Base-by-base conservation (phyloP, 2,888 invertebrate genomes). In the Drosophila ezoana region DNA sequence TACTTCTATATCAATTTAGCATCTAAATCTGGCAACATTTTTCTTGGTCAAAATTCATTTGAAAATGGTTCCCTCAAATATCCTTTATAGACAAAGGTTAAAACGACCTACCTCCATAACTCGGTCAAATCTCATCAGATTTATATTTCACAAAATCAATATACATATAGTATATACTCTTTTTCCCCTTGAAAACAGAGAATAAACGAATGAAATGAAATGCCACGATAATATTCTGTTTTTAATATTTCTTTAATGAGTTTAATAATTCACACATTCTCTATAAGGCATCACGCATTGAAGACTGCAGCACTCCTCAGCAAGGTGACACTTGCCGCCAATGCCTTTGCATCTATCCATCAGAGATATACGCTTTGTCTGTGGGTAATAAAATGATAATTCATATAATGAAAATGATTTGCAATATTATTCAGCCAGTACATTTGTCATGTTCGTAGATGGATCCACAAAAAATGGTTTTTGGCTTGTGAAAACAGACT, bases 291-390 rank as follows among this genome's bases (percentile, higher is more conserved):
- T 1, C n/a, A 35, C 1, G 57, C 59, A 59, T 11, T 54, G n/a
- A 1, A 11, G 10, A 9, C 8, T 43, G 56, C 56, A 59, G n/a
- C 57, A 59, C 2, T 59, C 59, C n/a, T 59, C 59, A 16, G 59
- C 16, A 4, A 41, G 1, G 2, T 1, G 13, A 35, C 59, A 59
- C 3, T 4, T 10, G 33, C 4, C 6, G 1, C 2, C 10, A 5
- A 16, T 28, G 14, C 6, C 20, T 8, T 32, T 35, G 32, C 59
- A 59, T 14, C 4, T n/a, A 0, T 35, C 23, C 2, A 1, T 28
- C 23, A 59, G 10, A 0, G 1, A 0, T 0, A 43, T 1, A 4
- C 23, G 33, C 4, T 59, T 8, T 0, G 1, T 6, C 57, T 59
- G 40, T 11, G n/a, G n/a, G 20, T 14, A 11, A 11, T 0, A 0